These are phyloP conservation scores for Acromyrmex echinatior DNA, from an alignment of 1,140 invertebrate species.

Conservation along the genomic window DNA sequence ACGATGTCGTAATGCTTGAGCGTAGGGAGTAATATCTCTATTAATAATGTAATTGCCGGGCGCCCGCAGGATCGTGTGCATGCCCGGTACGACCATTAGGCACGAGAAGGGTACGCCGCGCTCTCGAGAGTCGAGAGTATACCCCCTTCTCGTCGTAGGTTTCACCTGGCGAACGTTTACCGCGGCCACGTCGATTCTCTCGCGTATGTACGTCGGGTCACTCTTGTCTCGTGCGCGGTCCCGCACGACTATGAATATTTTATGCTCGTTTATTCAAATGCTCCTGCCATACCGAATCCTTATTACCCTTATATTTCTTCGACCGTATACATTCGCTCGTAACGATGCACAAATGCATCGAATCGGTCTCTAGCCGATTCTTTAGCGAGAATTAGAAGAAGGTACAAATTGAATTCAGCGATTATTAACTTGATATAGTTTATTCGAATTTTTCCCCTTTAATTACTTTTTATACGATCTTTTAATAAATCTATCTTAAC, in stretches of 20 bases:
- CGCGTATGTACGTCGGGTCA: conserved; percentile 33
- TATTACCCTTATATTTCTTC: conserved; percentile 36
- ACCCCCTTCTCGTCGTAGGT: conserved; percentile 36
- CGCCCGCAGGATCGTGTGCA: conserved; percentile 77
- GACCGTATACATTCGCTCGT: background rate
- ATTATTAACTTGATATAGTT: background rate
- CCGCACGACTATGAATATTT: conserved; percentile 59
- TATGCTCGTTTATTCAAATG: conserved; percentile 52
- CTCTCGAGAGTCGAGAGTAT: background rate
- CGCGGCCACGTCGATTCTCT: conserved; percentile 50
- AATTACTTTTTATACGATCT: background rate
- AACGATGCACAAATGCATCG: background rate
- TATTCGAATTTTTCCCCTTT: too few relatives aligned
- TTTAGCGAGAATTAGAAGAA: background rate
- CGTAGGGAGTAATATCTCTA: conserved; percentile 80
- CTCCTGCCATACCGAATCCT: conserved; percentile 11
- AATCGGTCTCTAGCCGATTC: conserved; percentile 2
- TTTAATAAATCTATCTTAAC: background rate
- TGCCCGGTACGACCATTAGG: conserved; percentile 77
- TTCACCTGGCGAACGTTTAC: conserved; percentile 63
- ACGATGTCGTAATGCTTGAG: conserved; percentile 78
- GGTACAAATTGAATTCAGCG: background rate
- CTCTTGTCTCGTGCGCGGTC: conserved; percentile 32
- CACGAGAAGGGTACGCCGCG: conserved; percentile 37
- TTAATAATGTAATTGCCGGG: conserved; percentile 82